These are phyloP conservation scores for Oryzias curvinotus DNA, from an alignment of 2,113 vertebrate genomes.

Conservation along the genomic window DNA sequence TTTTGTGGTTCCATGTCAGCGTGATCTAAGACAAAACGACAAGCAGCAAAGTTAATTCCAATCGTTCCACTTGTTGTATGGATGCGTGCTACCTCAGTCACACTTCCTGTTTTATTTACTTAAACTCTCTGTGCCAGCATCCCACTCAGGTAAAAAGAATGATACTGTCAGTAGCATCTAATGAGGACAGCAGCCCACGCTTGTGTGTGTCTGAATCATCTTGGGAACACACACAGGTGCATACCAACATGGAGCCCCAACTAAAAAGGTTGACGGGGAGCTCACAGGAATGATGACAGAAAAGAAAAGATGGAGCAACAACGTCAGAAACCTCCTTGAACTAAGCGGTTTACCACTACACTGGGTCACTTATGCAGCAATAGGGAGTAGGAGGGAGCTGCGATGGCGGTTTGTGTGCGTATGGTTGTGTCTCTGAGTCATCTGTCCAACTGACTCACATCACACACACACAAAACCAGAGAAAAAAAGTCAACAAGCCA, in stretches of 20 bases:
- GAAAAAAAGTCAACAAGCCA: slow-evolving; percentile 1
- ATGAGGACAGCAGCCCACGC: slow-evolving; percentile 52
- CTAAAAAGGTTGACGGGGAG: slow-evolving; percentile 24
- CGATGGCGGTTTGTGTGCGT: slow-evolving; percentile 23
- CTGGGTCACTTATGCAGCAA: slow-evolving; percentile 46
- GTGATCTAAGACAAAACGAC: slow-evolving; percentile 34
- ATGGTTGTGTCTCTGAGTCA: slow-evolving; percentile 49
- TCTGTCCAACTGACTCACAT: slow-evolving; percentile 34
- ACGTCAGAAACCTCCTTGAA: slow-evolving; percentile 23
- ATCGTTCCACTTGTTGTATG: slow-evolving; percentile 58
- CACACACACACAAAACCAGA: slow-evolving; percentile 15
- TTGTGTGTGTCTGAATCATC: slow-evolving; percentile 72
- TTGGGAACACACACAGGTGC: slow-evolving; percentile 58
- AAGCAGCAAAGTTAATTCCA: slow-evolving; percentile 58
- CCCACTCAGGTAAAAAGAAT: slow-evolving; percentile 34
- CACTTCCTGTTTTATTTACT: slow-evolving; percentile 60
- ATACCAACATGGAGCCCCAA: slow-evolving; percentile 41
- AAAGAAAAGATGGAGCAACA: not conserved
- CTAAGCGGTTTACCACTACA: slow-evolving; percentile 9
- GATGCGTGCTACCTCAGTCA: slow-evolving; percentile 14
- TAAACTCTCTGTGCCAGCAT: slow-evolving; percentile 7
- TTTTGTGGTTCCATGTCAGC: slow-evolving; percentile 18
- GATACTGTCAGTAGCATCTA: slow-evolving; percentile 38
- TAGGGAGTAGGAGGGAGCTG: slow-evolving; percentile 29
- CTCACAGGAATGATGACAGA: slow-evolving; percentile 11